Evolutionary conservation across 1,140 invertebrate species (phyloP), one percentile per base, ranked within the genome.

Genomic region (Lordiphosa mommai): DNA sequence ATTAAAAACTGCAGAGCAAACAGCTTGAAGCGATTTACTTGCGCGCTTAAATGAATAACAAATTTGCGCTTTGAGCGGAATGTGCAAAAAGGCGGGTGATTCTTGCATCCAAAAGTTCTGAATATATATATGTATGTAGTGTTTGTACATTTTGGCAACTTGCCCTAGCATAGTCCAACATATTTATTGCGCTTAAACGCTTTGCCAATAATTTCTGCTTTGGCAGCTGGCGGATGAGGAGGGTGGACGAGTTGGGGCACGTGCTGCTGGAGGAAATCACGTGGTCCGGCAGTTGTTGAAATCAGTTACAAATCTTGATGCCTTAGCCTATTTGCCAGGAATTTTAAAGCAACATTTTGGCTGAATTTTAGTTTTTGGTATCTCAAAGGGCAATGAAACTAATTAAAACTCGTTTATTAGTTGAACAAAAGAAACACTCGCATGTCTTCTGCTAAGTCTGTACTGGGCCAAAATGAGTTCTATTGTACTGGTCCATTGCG

Each of bases 171-270:
- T 64, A 63, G 70, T 86, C 61, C 76, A 86, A 63, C 41, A 61
- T 82, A 86, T 86, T 86, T 86, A 86, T 86, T 80, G 71, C 74
- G 59, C 60, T 86, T 59, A 82, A 86, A 71, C 67, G 74, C 61
- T 73, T 59, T 76, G 82, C 74, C 80, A 86, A 86, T 80, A 86
- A 76, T 66, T 86, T 76, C 23, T 72, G 56, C 61, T 63, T 69
- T 59, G 72, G 48, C 68, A 77, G 77, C 61, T 71, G 55, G 9
- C 52, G 53, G 27, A 13, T 33, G 20, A 34, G 2, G 27, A 23
- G 37, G 20, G 49, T n/a, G 17, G 8, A n/a, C 16, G 20, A 41
- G 40, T 57, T 65, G 53, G n/a, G 33, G 79, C 79, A 84, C 79
- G 77, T 85, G 72, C 72, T 44, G 43, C 60, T 41, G 5, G 6